Base-by-base conservation (phyloP, 2,888 invertebrate genomes). In the Tachina fera region DNA sequence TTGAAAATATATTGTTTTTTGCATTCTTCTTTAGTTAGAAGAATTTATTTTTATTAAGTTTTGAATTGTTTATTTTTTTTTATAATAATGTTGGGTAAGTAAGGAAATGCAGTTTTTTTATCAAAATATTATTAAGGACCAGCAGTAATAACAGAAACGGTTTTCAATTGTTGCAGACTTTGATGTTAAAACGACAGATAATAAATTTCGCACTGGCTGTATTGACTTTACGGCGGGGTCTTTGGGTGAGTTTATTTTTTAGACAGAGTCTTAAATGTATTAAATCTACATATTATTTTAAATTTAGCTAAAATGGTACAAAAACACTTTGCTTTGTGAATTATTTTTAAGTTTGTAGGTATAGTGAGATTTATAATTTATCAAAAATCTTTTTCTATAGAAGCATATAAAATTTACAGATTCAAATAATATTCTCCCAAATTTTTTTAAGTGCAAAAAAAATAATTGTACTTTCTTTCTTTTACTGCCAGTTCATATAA, bases 141-240 rank as follows among this genome's bases (percentile, higher is more conserved):
- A 72, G 3, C 22, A 39, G 11, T 13, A 61, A 84, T 9, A 31
- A 22, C 31, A 31, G 6, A 31, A 39, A 8, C 39, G 1, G 31
- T 31, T 47, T 45, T 58, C 65, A 31, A 31, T 58, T 61, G 13
- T 78, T 75, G 19, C 76, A 86, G 86, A 86, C 72, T 53, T 78
- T 51, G 68, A 58, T 74, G 41, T 79, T 51, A 74, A 81, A 60
- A 76, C 60, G 14, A 47, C 53, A 47, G 39, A 75, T 61, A 67
- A 58, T 49, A 88, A 86, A 83, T 84, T 88, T 77, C 87, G 82
- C 31, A 88, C 82, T 31, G 96, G 96, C 47, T 87, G 95, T 14
- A 96, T 97, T 89, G 97, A 97, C 92, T 96, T 97, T 89, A 93
- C 95, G 19, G 96, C 96, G 86, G 97, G 97, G 87, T 97, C 97